These are phyloP conservation scores for Spialia ferax DNA, from an alignment of 2,888 invertebrate species.

Conservation along the genomic window DNA sequence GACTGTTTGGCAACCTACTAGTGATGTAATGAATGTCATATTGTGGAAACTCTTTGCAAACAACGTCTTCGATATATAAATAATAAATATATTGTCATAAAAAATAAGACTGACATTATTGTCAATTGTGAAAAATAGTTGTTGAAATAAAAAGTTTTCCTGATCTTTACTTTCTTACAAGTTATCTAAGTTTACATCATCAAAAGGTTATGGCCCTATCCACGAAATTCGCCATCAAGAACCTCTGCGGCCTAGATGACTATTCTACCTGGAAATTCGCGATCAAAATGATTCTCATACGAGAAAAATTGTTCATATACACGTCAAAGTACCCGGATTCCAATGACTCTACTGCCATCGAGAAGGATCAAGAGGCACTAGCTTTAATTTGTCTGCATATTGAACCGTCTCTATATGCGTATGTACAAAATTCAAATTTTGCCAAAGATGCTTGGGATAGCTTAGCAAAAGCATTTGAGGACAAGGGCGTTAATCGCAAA, in stretches of 20 bases:
- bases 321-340: slow-evolving; percentile 5
- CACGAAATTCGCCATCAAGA: neutral
- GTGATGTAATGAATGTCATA: no score
- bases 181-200: neutral
- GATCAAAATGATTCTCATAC: neutral
- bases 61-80: no score
- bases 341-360: neutral
- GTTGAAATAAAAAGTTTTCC: neutral
- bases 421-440: neutral
- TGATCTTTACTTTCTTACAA: no score
- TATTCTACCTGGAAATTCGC: slow-evolving; percentile 1
- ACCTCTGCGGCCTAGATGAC: slow-evolving; percentile 1
- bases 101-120: no score
- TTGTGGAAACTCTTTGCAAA: no score
- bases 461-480: neutral
- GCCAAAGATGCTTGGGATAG: slow-evolving; percentile 1
- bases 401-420: neutral
- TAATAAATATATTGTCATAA: no score
- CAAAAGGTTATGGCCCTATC: neutral
- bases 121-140: no score
- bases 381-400: neutral
- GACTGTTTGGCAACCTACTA: no score
- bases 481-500: neutral
- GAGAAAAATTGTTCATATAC: neutral
- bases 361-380: neutral